phyloP scores from a whole-genome alignment of 30 jellyfish, hydroid and myxozoan species.

The Aurelia coerulea region DNA sequence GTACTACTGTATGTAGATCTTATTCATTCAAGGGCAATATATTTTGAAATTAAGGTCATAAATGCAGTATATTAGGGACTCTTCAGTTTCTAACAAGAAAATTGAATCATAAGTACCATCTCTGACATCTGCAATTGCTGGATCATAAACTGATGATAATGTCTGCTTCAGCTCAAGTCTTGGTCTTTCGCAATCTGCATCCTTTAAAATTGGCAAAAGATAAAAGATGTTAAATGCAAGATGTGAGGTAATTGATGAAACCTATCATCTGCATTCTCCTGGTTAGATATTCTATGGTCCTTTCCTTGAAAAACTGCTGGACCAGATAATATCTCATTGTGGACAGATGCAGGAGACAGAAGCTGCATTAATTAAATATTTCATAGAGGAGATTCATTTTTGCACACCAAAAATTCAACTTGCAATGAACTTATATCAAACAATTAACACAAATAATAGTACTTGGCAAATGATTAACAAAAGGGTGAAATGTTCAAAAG shows the following conservation, averaged over 20 bases:
- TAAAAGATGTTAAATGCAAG: background rate
- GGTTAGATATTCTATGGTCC: too few species aligned
- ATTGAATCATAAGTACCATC: slow-evolving; percentile 39
- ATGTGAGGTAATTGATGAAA: too few species aligned
- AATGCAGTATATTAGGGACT: too few species aligned
- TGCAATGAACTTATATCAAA: background rate
- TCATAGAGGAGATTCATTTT: background rate
- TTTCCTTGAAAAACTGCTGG: too few species aligned
- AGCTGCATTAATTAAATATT: background rate
- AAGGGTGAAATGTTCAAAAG: background rate
- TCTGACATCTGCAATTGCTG: slow-evolving; percentile 52
- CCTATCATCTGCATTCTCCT: too few species aligned
- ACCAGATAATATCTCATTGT: too few species aligned
- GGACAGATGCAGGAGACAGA: too few species aligned
- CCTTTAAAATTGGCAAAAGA: slow-evolving; percentile 16
- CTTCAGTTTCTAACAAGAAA: background rate
- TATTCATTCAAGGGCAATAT: too few species aligned
- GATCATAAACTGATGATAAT: slow-evolving; percentile 87
- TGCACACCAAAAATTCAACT: background rate
- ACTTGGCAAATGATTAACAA: too few species aligned
- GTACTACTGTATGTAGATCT: too few species aligned
- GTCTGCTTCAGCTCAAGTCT: slow-evolving; percentile 83
- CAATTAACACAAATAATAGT: too few species aligned
- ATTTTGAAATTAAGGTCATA: too few species aligned
- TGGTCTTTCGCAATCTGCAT: slow-evolving; percentile 47